Percentiles rank a stretch among this genome's conserved stretches.
phyloP scores from a whole-genome alignment of 2,113 vertebrate species.

The Amblyornis subalaris region DNA sequence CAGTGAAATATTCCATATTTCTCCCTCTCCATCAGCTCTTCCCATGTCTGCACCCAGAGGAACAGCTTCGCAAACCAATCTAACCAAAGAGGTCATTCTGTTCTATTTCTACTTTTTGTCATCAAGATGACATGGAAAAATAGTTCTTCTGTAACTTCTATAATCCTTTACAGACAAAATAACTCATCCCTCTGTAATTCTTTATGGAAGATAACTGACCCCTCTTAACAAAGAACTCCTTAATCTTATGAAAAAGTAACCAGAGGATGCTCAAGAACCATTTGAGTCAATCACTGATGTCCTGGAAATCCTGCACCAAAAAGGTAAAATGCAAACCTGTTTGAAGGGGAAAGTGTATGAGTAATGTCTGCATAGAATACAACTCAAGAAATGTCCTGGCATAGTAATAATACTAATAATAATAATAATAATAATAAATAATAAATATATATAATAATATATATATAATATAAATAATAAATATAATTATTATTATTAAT shows the following conservation, averaged over 20 bases:
- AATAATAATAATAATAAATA: too few species aligned
- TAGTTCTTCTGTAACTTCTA: not conserved
- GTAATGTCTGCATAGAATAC: not conserved
- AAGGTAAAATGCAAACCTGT: not conserved
- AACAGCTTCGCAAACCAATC: not conserved
- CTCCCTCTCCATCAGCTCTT: not conserved
- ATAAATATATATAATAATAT: too few species aligned
- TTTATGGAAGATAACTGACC: not conserved
- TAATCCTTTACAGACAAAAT: not conserved
- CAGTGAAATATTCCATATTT: not conserved
- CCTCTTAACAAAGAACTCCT: not conserved
- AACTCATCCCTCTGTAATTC: not conserved
- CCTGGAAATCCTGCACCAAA: not conserved
- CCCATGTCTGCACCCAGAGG: not conserved
- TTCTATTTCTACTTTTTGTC: not conserved
- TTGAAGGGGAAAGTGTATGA: not conserved
- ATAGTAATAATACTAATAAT: not conserved
- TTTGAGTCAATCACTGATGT: not conserved
- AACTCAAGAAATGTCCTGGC: not conserved
- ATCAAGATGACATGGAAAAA: not conserved
- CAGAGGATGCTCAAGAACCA: not conserved
- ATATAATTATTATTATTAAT: too few species aligned
- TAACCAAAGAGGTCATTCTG: not conserved
- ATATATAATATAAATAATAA: too few species aligned
- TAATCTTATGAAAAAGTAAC: not conserved